A percentile compares a stretch with the other conserved stretches of the same genome.
Evolutionary conservation across 2,797 vertebrate genomes (phyloP).

Genomic region (Mus caroli): DNA sequence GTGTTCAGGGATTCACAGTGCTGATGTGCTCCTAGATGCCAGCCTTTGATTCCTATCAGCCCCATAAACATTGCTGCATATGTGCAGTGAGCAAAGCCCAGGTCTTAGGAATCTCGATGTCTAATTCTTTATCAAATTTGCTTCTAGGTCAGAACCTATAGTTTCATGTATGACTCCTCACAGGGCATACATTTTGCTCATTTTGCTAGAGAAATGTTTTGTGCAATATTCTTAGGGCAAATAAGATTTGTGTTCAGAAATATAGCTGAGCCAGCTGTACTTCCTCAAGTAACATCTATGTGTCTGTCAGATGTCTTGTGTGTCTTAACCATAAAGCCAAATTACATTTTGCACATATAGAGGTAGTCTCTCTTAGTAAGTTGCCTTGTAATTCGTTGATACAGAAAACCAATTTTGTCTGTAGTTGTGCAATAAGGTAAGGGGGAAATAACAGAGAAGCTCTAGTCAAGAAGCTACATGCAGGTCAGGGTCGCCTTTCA

Average conservation of each 20-base stretch:
- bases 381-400: slow-evolving; percentile 27
- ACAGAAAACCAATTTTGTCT: background rate
- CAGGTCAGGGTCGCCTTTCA: background rate
- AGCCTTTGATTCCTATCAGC: background rate
- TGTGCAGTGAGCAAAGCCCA: slow-evolving; percentile 8
- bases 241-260: background rate
- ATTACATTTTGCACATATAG: background rate
- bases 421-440: background rate
- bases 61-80: background rate
- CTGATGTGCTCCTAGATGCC: background rate
- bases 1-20: slow-evolving; percentile 60
- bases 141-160: background rate
- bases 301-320: background rate
- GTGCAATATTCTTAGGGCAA: slow-evolving; percentile 52
- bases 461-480: slow-evolving; percentile 27
- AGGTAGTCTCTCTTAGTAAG: slow-evolving; percentile 8
- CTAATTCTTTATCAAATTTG: background rate
- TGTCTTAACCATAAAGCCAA: slow-evolving; percentile 36
- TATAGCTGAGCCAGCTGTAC: background rate
- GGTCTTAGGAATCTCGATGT: background rate
- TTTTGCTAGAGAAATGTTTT: background rate
- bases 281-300: background rate
- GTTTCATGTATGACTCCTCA: background rate
- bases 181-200: background rate
- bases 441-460: background rate